A percentile compares a stretch with the other conserved stretches of the same genome.
These are phyloP conservation scores for Artibeus jamaicensis DNA, from an alignment of 2,797 vertebrate species.

Conservation along the genomic window DNA sequence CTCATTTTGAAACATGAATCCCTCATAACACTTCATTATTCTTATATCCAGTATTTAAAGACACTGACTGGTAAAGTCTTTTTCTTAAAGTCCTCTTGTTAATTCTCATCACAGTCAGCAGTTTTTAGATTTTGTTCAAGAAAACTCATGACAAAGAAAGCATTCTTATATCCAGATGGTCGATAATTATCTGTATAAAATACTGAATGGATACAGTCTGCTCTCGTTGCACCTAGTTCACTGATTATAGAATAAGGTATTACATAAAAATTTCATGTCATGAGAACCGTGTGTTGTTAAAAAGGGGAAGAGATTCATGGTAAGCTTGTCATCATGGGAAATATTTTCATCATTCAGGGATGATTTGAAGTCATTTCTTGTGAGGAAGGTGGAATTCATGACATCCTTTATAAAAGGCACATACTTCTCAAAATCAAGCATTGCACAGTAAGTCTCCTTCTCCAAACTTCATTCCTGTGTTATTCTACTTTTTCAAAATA, in stretches of 20 bases:
- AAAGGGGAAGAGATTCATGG: background rate
- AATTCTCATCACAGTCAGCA: conserved; percentile 51
- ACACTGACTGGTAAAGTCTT: conserved; percentile 11
- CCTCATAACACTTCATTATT: conserved; percentile 52
- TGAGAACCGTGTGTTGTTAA: background rate
- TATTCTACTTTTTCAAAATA: background rate
- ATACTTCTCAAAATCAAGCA: background rate
- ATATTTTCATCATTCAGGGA: background rate
- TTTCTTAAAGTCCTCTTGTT: conserved; percentile 22
- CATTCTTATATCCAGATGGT: conserved; percentile 6
- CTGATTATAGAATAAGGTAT: background rate
- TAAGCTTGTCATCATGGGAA: background rate
- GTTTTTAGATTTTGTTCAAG: conserved; percentile 30
- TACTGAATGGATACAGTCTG: background rate
- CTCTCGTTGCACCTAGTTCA: background rate
- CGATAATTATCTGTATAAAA: conserved; percentile 11
- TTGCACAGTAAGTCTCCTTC: background rate
- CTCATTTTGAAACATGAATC: conserved; percentile 62
- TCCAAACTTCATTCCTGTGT: background rate
- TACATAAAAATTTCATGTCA: conserved; percentile 19
- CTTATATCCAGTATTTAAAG: conserved; percentile 46
- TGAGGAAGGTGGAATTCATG: background rate
- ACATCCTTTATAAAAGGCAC: background rate
- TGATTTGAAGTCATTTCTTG: background rate
- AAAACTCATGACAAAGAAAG: conserved; percentile 38